phyloP scores from a whole-genome alignment of 2,797 vertebrate genomes.

The Neostethus bicornis region DNA sequence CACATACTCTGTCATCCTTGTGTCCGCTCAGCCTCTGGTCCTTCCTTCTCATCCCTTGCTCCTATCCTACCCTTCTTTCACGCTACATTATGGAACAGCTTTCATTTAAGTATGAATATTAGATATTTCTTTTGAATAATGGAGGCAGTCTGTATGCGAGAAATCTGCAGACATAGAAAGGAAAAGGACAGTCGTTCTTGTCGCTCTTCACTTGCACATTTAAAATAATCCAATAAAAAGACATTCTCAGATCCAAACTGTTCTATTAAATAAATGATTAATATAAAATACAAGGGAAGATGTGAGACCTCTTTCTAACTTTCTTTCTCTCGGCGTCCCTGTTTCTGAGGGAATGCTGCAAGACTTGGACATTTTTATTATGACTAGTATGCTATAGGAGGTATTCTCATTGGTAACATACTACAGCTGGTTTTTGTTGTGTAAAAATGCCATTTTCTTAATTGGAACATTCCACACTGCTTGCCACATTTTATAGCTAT shows the following conservation, averaged over 20 bases:
- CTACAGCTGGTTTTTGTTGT: neutral
- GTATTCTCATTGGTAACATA: constrained; percentile 1
- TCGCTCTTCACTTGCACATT: constrained; percentile 54
- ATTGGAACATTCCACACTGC: constrained; percentile 3
- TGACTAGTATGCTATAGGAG: constrained; percentile 11
- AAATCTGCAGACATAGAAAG: constrained; percentile 65
- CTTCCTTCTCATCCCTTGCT: constrained; percentile 48
- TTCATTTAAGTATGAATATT: constrained; percentile 82
- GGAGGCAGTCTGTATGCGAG: constrained; percentile 62
- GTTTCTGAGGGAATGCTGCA: constrained; percentile 6
- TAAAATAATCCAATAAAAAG: constrained; percentile 72
- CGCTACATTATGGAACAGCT: constrained; percentile 77
- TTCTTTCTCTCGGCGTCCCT: neutral
- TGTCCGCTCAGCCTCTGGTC: constrained; percentile 25
- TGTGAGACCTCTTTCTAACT: constrained; percentile 21
- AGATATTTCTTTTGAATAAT: constrained; percentile 77
- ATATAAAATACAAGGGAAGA: constrained; percentile 59
- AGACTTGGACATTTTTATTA: constrained; percentile 5
- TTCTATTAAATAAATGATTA: constrained; percentile 75
- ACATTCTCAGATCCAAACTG: constrained; percentile 64
- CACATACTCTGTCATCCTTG: constrained; percentile 17
- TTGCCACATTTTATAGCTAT: neutral
- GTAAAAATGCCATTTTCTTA: constrained; percentile 5
- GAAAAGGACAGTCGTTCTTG: constrained; percentile 51
- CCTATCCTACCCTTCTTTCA: constrained; percentile 52